Evolutionary conservation across 2,888 invertebrate genomes (phyloP), one percentile per base, ranked within the genome.

Genomic region (Acleris emargana): DNA sequence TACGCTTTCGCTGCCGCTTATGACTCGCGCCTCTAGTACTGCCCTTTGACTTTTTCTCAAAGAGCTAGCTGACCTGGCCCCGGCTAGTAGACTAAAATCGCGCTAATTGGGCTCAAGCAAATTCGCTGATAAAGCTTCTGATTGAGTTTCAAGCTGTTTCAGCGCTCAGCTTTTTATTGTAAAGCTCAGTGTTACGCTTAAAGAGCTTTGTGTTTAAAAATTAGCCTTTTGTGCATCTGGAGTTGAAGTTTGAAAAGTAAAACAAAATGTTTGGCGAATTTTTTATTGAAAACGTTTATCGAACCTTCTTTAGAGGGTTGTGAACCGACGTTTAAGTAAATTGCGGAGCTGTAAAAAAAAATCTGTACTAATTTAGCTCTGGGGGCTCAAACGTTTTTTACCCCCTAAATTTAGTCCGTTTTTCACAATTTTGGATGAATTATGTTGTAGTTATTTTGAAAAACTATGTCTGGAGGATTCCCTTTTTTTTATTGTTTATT

Each of bases 101-200:
- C 76, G 81, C 86, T 88, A 88, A 88, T 88, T 88, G 88, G 86
- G 83, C 80, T 22, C 55, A 38, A 45, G 57, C 25, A 25, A 54
- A 42, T 45, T 57, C 22, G n/a, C 53, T 53, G 32, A 53, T 38
- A 53, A 25, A 57, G 20, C 57, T 57, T 16, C 45, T 57, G 57
- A 57, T 45, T 45, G 57, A 57, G 57, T 57, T 57, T 57, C 45
- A 45, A 57, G 25, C 55, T 25, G 55, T 25, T 45, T 25, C 18
- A 54, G 45, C 45, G 43, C 17, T n/a, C 13, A 57, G 45, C 43
- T 45, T 57, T 57, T 25, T 57, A 43, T 9, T 45, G 20, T 16
- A 43, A 20, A 49, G 49, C 17, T 6, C 49, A 20, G 13, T 55
- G 20, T 55, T 5, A 11, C 2, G 38, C 6, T 52, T 1, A 54